Conservation (phyloP, 2,888 invertebrate genomes). For the Trissonchulus sp. region DNA sequence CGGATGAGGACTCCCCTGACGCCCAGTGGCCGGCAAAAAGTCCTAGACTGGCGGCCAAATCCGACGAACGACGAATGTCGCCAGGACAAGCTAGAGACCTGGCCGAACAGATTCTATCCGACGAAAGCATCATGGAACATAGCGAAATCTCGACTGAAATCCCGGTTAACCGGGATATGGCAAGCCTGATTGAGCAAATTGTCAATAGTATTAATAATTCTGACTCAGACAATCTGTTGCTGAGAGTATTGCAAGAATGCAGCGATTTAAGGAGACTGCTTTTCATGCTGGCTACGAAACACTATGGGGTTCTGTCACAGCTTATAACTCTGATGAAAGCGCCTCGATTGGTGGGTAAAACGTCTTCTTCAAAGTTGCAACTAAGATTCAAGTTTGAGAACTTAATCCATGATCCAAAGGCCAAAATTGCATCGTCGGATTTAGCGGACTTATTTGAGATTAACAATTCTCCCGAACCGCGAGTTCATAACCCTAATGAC, state of each 20-base stretch:
- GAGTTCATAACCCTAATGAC: too few species aligned
- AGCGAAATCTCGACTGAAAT: neutral
- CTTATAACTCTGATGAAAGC: slow-evolving; percentile 26
- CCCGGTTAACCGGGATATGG: neutral
- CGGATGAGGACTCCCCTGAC: neutral
- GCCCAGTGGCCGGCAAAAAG: neutral
- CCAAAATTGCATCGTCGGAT: neutral
- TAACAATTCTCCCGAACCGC: too few species aligned
- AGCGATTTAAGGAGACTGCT: slow-evolving; percentile 14
- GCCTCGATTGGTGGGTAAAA: slow-evolving; percentile 12
- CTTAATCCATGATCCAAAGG: neutral
- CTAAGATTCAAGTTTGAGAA: neutral
- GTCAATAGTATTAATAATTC: neutral
- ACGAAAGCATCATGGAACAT: neutral
- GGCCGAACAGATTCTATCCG: neutral
- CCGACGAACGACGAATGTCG: too few species aligned
- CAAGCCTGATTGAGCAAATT: neutral
- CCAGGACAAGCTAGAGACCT: neutral
- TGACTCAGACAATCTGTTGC: neutral
- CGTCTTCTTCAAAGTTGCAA: neutral
- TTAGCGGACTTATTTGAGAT: neutral
- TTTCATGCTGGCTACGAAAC: slow-evolving; percentile 26
- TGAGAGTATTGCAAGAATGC: slow-evolving; percentile 8
- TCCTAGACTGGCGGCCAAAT: neutral
- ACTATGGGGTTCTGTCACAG: slow-evolving; percentile 26